Percentiles rank a stretch among this genome's conserved stretches.
phyloP scores from a whole-genome alignment of 1,140 invertebrate genomes.

The Trachymyrmex septentrionalis region DNA sequence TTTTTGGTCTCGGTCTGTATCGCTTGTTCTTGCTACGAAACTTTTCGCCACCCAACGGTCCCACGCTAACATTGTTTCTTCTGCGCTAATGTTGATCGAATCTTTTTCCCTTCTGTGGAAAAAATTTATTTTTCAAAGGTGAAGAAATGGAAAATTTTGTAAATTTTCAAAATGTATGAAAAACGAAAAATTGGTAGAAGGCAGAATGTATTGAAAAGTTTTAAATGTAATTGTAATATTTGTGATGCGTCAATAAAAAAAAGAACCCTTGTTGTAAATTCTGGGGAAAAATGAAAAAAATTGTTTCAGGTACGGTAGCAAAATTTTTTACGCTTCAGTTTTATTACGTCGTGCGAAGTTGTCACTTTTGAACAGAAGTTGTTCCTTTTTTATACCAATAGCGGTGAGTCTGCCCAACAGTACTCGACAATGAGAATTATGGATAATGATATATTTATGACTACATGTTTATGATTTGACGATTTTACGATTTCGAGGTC shows the following conservation, averaged over 20 bases:
- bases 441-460: constrained; percentile 80
- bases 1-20: constrained; percentile 44
- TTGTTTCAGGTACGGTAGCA: constrained; percentile 27
- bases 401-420: background rate
- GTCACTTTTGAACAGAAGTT: background rate
- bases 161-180: background rate
- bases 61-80: constrained; percentile 51
- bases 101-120: background rate
- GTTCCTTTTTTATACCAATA: background rate
- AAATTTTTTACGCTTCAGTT: constrained; percentile 34
- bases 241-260: background rate
- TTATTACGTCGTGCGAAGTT: constrained; percentile 5
- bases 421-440: constrained; percentile 75
- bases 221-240: background rate
- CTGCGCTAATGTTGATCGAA: constrained; percentile 9
- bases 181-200: background rate
- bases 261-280: constrained; percentile 64
- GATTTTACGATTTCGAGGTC: constrained; percentile 67
- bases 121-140: background rate
- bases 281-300: constrained; percentile 20
- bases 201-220: background rate
- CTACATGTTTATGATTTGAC: constrained; percentile 74
- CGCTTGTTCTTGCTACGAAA: constrained; percentile 52
- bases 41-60: constrained; percentile 55
- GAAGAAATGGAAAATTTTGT: background rate